Percentiles rank a stretch among this genome's conserved stretches.
Conservation (phyloP, 2,113 vertebrate species). For the Ranitomeya variabilis region DNA sequence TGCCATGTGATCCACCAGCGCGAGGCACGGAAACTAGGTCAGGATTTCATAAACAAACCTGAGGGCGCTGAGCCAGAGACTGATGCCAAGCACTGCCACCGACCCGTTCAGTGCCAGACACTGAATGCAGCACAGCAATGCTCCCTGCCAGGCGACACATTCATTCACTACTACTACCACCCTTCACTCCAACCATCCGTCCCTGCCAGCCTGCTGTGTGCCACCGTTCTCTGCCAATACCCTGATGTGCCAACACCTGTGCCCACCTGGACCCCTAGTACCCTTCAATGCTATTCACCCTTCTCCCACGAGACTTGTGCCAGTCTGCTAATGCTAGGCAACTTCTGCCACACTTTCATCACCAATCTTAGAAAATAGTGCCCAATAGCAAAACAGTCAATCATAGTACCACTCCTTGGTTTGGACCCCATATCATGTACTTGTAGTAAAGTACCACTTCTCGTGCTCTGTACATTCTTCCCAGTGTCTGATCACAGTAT, state of each 20-base stretch:
- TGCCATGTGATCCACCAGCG: conserved; percentile 43
- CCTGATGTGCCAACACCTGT: background rate
- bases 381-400: too few species aligned
- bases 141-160: background rate
- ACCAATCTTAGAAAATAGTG: background rate
- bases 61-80: conserved; percentile 38
- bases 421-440: too few species aligned
- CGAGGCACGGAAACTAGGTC: conserved; percentile 54
- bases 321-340: background rate
- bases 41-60: conserved; percentile 47
- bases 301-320: background rate
- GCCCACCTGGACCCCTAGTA: background rate
- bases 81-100: background rate
- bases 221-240: background rate
- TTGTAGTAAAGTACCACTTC: too few species aligned
- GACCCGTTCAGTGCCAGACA: conserved; percentile 14
- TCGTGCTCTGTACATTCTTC: too few species aligned
- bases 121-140: background rate
- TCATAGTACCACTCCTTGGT: too few species aligned
- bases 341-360: background rate
- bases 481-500: background rate
- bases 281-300: background rate
- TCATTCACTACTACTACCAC: background rate
- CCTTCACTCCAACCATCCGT: background rate
- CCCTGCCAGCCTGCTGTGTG: background rate